Base-by-base conservation (phyloP, 2,113 vertebrate species). In the Gnathonemus echidnorhynchus region DNA sequence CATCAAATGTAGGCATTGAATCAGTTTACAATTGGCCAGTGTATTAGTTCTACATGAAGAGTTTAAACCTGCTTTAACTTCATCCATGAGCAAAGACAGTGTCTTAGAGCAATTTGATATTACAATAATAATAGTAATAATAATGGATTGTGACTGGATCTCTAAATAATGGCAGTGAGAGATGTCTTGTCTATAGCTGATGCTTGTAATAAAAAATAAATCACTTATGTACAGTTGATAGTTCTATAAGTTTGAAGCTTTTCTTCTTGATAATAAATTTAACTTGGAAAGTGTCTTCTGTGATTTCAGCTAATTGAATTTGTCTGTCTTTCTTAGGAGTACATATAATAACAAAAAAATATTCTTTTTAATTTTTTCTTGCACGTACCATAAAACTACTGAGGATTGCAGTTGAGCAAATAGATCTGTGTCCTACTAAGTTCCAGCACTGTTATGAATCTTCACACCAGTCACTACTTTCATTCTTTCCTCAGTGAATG, bases 191-290 rank as follows among this genome's bases (percentile, higher is more conserved):
- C 83, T 86, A 87, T 93, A 91, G 91, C 91, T 90, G 86, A 91
- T 94, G 92, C 93, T 92, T 95, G 93, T 93, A 94, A 93, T 93
- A 91, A 93, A 93, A 92, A 93, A 94, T 93, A 93, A 94, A 94
- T 94, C 92, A 95, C 92, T 95, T 94, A 95, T 95, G 93, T 95
- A 94, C 93, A 94, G 92, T 92, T 94, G 88, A 94, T 94, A 94
- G 92, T 89, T 93, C 91, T 91, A 94, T 93, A 92, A 94, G 88
- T 94, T 95, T 91, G 80, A 92, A 90, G 91, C 88, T 90, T 92
- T 88, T 88, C 77, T 91, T 56, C 45, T 87, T 21, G 58, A 90
- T 86, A 96, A 95, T 93, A 95, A 95, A 95, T 93, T 91, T 92
- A 95, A 94, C 93, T 93, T 92, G 50, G 92, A 92, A 94, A 86